These are phyloP conservation scores for Rhodophaea formosa DNA, from an alignment of 2,888 invertebrate species.

Conservation along the genomic window DNA sequence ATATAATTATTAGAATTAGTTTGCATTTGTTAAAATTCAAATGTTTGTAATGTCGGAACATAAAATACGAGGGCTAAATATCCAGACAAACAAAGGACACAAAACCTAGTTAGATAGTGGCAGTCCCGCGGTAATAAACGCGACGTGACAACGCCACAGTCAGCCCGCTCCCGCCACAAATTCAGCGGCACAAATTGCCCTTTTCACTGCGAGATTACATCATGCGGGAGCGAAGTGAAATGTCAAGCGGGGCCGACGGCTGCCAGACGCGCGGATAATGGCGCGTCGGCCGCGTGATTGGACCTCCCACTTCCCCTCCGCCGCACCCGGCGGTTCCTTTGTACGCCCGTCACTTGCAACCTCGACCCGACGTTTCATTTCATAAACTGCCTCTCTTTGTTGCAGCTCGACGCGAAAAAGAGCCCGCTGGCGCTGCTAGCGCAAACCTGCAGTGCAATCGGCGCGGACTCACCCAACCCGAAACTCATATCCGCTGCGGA, in stretches of 20 bases:
- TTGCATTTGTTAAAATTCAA: not conserved
- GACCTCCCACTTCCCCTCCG: slow-evolving; percentile 59
- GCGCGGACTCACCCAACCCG: slow-evolving; percentile 91
- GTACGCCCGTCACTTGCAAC: slow-evolving; percentile 75
- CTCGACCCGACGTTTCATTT: slow-evolving; percentile 76
- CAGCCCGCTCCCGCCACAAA: slow-evolving; percentile 71
- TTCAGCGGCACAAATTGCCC: slow-evolving; percentile 81
- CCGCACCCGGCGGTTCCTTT: slow-evolving; percentile 66
- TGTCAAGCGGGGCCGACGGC: slow-evolving; percentile 81
- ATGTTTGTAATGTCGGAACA: not conserved
- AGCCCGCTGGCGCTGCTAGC: slow-evolving; percentile 97
- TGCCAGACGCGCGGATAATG: slow-evolving; percentile 81
- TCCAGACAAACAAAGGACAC: slow-evolving; percentile 25
- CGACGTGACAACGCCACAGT: slow-evolving; percentile 76
- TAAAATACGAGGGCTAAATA: not conserved
- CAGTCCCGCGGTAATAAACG: slow-evolving; percentile 63
- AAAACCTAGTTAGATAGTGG: slow-evolving; percentile 41
- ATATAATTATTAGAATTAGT: no score
- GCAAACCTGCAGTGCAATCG: slow-evolving; percentile 98
- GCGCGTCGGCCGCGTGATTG: slow-evolving; percentile 81
- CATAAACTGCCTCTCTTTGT: slow-evolving; percentile 77
- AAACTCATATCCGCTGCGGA: slow-evolving; percentile 88
- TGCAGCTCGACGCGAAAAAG: slow-evolving; percentile 98
- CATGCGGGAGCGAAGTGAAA: slow-evolving; percentile 81
- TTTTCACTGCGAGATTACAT: slow-evolving; percentile 82